These are phyloP conservation scores for Brachypteracias leptosomus DNA, from an alignment of 2,113 vertebrate species.

Conservation along the genomic window DNA sequence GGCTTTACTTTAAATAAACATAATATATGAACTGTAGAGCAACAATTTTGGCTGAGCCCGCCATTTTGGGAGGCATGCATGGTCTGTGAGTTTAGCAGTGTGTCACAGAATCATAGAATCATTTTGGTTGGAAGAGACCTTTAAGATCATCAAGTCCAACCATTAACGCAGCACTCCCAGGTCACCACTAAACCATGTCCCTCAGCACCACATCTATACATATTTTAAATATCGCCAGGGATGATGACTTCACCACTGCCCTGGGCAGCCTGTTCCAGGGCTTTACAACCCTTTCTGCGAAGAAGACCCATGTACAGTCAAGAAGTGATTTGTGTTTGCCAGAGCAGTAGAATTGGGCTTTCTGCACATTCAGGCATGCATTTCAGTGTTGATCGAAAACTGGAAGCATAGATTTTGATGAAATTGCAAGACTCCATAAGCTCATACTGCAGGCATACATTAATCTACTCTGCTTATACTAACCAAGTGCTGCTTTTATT, in stretches of 20 bases:
- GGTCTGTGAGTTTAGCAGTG: background rate
- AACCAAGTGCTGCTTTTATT: background rate
- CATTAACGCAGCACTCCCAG: background rate
- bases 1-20: background rate
- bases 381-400: background rate
- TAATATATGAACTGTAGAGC: background rate
- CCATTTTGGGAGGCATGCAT: fast-evolving
- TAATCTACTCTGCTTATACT: background rate
- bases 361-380: background rate
- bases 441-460: background rate
- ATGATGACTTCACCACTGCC: background rate
- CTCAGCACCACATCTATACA: background rate
- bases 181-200: background rate
- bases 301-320: background rate
- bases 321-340: background rate
- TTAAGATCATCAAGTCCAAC: background rate
- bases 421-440: background rate
- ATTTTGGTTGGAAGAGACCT: background rate
- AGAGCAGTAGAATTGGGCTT: background rate
- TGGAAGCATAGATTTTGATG: background rate
- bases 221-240: background rate
- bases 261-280: background rate
- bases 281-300: background rate
- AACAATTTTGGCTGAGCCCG: background rate
- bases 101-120: background rate